phyloP scores from a whole-genome alignment of 2,797 vertebrate species.

The Paedocypris micromegethes region DNA sequence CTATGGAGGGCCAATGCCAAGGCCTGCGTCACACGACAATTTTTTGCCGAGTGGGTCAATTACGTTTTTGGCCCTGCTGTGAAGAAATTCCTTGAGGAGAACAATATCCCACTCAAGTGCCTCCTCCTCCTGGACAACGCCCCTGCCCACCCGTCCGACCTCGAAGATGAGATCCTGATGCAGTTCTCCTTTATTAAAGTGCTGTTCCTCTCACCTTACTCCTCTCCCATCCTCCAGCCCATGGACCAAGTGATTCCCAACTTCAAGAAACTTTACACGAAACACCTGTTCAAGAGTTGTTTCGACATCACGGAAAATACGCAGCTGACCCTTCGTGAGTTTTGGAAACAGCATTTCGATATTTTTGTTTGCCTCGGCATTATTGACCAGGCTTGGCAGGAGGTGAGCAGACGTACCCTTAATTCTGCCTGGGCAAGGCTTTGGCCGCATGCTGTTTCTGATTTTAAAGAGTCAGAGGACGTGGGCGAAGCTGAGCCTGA shows the following conservation, averaged over 20 bases:
- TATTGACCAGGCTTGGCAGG: not conserved
- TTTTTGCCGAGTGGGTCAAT: conserved; percentile 49
- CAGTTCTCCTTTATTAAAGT: conserved; percentile 22
- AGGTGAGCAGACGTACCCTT: not conserved
- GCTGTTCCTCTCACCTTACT: conserved; percentile 45
- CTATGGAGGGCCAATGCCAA: conserved; percentile 42
- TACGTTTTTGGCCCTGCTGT: conserved; percentile 20
- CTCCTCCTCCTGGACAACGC: conserved; percentile 44
- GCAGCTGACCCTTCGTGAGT: conserved; percentile 7
- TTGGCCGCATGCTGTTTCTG: not conserved
- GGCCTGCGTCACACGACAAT: conserved; percentile 28
- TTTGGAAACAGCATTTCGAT: not conserved
- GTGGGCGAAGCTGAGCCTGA: conserved; percentile 1
- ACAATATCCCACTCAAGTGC: conserved; percentile 38
- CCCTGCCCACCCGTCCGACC: conserved; percentile 24
- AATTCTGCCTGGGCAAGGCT: not conserved
- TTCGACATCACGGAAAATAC: conserved; percentile 24
- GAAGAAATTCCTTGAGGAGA: conserved; percentile 35
- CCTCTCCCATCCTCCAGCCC: conserved; percentile 37
- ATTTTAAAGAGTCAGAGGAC: no score
- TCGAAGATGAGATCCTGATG: conserved; percentile 2
- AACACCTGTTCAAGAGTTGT: conserved; percentile 1
- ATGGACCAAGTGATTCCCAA: conserved; percentile 40
- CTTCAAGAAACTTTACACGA: conserved; percentile 37
- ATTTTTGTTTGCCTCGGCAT: not conserved